These are phyloP conservation scores for Didymodactylos carnosus DNA, from an alignment of 2,888 invertebrate genomes.

Conservation along the genomic window DNA sequence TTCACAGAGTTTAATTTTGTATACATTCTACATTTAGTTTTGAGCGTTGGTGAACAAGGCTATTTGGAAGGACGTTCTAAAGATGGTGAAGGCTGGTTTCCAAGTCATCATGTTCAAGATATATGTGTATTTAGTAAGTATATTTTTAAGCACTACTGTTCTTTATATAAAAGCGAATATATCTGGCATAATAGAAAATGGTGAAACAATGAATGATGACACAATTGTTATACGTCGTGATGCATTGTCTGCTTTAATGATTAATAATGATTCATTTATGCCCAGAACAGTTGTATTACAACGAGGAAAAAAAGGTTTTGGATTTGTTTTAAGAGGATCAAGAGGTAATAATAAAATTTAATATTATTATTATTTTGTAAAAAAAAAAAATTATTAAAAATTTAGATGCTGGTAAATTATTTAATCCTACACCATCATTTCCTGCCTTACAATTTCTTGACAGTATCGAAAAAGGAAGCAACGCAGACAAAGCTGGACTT, in stretches of 20 bases:
- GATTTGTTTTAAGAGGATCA: slow-evolving; percentile 74
- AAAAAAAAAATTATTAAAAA: not conserved
- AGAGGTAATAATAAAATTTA: not conserved
- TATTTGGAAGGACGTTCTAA: slow-evolving; percentile 56
- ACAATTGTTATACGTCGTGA: slow-evolving; percentile 21
- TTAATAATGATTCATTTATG: not conserved
- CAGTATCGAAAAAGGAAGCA: slow-evolving; percentile 12
- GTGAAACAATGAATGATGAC: slow-evolving; percentile 16
- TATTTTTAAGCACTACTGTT: not conserved
- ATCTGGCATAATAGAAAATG: not conserved
- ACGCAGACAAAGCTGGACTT: slow-evolving; percentile 11
- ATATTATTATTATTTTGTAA: too few relatives aligned
- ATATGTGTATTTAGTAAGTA: slow-evolving; percentile 38
- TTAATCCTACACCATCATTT: slow-evolving; percentile 1
- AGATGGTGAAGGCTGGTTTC: slow-evolving; percentile 57
- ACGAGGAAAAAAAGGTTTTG: slow-evolving; percentile 82
- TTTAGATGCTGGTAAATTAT: slow-evolving; percentile 1
- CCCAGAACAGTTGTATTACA: slow-evolving; percentile 65
- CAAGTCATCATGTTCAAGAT: slow-evolving; percentile 61
- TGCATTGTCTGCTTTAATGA: slow-evolving; percentile 23
- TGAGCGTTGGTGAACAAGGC: slow-evolving; percentile 74
- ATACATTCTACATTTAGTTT: slow-evolving; percentile 45
- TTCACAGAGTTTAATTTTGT: slow-evolving; percentile 10
- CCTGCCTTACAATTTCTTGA: slow-evolving; percentile 13
- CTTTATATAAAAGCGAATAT: not conserved